Conservation (phyloP, 2,797 vertebrate species). For the Squalus acanthias region DNA sequence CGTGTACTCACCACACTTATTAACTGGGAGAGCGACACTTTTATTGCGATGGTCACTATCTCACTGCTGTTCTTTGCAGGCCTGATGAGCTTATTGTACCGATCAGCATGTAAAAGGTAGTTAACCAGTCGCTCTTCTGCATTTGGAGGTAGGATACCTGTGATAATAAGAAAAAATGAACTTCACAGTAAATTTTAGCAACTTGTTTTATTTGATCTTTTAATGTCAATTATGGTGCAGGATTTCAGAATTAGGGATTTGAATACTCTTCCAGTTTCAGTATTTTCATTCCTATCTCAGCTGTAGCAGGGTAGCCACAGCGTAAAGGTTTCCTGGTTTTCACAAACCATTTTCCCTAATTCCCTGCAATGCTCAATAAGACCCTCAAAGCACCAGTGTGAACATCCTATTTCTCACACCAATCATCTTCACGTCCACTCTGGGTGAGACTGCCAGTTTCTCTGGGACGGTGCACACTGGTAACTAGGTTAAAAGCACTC, state of each 20-base stretch:
- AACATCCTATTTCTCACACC: not conserved
- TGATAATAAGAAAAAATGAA: not conserved
- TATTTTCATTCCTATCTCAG: not conserved
- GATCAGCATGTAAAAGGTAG: slow-evolving; percentile 63
- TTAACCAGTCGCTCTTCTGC: slow-evolving; percentile 68
- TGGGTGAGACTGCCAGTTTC: not conserved
- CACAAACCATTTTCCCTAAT: too few species aligned
- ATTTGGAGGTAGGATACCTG: slow-evolving; percentile 59
- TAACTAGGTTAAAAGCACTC: not conserved
- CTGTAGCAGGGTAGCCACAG: not conserved
- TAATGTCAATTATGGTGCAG: not conserved
- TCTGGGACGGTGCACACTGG: not conserved
- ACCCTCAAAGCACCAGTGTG: not conserved
- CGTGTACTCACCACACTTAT: slow-evolving; percentile 65
- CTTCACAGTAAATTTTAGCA: not conserved
- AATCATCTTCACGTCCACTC: not conserved
- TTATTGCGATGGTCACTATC: slow-evolving; percentile 68
- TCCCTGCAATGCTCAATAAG: not conserved
- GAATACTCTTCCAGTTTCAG: not conserved
- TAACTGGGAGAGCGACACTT: slow-evolving; percentile 70
- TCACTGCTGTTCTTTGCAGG: slow-evolving; percentile 69
- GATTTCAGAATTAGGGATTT: not conserved
- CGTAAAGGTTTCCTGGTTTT: not conserved
- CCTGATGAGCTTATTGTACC: slow-evolving; percentile 70
- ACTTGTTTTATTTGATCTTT: not conserved